phyloP scores from a whole-genome alignment of 2,888 invertebrate species.

The Neoaliturus tenellus region DNA sequence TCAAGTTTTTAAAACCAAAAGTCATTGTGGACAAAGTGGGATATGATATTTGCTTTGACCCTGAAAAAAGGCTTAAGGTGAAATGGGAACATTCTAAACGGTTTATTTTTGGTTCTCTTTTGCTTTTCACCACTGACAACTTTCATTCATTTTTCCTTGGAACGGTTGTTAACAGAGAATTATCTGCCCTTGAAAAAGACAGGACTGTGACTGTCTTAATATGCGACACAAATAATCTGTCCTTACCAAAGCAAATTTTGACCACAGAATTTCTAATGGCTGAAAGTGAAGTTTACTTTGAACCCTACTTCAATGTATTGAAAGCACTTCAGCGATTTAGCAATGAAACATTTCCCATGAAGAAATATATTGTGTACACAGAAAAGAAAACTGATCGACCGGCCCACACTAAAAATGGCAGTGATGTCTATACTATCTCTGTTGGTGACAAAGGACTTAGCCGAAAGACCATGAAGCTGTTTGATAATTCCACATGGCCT shows the following conservation, averaged over 20 bases:
- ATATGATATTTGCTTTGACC: conserved; percentile 63
- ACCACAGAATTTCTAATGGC: conserved; percentile 78
- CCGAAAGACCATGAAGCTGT: conserved; percentile 55
- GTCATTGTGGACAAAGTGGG: conserved; percentile 62
- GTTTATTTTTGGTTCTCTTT: conserved; percentile 82
- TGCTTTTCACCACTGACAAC: conserved; percentile 82
- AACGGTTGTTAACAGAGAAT: conserved; percentile 78
- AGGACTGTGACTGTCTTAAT: conserved; percentile 62
- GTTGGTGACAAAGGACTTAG: background rate
- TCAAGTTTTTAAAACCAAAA: conserved; percentile 71
- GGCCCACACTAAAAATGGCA: conserved; percentile 69
- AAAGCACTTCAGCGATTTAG: conserved; percentile 79
- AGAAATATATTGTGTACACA: conserved; percentile 79
- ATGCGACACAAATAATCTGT: conserved; percentile 70
- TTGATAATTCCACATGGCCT: conserved; percentile 61
- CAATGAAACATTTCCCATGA: conserved; percentile 79
- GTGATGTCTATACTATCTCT: conserved; percentile 58
- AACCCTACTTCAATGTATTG: conserved; percentile 86
- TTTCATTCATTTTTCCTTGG: conserved; percentile 83
- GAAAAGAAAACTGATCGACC: conserved; percentile 70
- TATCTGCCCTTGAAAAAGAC: conserved; percentile 73
- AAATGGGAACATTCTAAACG: conserved; percentile 76
- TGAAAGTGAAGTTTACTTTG: conserved; percentile 88
- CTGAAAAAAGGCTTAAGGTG: conserved; percentile 70
- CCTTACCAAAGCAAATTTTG: conserved; percentile 70